phyloP scores from a whole-genome alignment of 2,797 vertebrate species.

The Trachurus trachurus region DNA sequence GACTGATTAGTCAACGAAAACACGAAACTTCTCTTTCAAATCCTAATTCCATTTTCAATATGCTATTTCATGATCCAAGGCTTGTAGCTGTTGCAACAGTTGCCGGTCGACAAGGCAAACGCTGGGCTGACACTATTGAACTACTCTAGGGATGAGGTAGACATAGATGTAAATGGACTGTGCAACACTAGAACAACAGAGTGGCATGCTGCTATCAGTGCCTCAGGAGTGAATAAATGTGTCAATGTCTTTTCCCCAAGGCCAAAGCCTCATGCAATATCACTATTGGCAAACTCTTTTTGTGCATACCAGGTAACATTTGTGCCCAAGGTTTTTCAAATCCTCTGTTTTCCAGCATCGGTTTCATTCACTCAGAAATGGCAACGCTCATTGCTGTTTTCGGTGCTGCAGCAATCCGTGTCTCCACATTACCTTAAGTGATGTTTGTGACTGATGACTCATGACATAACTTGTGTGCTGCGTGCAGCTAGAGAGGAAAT shows the following conservation, averaged over 20 bases:
- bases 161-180: conserved; percentile 26
- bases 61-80: conserved; percentile 17
- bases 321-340: neutral
- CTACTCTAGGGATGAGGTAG: conserved; percentile 1
- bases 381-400: neutral
- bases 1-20: conserved; percentile 39
- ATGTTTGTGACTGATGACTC: neutral
- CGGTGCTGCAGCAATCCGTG: neutral
- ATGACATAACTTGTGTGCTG: neutral
- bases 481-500: neutral
- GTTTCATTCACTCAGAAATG: neutral
- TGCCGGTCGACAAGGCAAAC: conserved; percentile 15
- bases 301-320: neutral
- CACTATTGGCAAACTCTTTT: conserved; percentile 12
- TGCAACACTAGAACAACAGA: conserved; percentile 4
- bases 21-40: conserved; percentile 32
- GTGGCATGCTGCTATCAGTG: conserved; percentile 41
- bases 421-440: neutral
- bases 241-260: neutral
- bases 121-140: conserved; percentile 44
- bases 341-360: neutral
- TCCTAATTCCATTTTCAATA: conserved; percentile 55
- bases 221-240: neutral
- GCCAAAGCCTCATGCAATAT: conserved; percentile 1
- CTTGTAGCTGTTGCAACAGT: conserved; percentile 15